Conservation (phyloP, 1,140 invertebrate species). For the Theocolax elegans region DNA sequence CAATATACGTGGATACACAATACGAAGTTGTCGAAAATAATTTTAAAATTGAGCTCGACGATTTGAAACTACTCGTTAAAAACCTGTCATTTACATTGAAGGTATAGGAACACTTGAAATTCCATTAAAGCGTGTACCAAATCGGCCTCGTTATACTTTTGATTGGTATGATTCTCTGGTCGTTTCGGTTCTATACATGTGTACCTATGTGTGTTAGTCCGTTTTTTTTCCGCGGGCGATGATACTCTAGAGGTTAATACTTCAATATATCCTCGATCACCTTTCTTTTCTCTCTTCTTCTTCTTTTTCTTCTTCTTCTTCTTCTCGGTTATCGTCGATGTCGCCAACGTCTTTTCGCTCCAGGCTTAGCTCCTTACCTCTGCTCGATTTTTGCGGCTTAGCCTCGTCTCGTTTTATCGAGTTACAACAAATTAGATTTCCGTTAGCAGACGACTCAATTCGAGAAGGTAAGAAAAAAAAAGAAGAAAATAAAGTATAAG, state of each 20-base stretch:
- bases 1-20: no score
- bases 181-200: no score
- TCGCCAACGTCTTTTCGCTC: not conserved
- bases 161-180: constrained; percentile 7
- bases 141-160: constrained; percentile 13
- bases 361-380: constrained; percentile 7
- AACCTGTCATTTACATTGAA: not conserved
- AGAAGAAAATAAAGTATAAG: not conserved
- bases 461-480: not conserved
- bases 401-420: constrained; percentile 34
- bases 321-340: not conserved
- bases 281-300: not conserved
- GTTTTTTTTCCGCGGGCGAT: not conserved
- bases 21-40: no score
- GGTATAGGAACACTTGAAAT: not conserved
- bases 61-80: constrained; percentile 6
- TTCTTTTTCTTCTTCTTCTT: not conserved
- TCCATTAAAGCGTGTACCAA: not conserved
- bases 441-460: constrained; percentile 30
- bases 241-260: constrained; percentile 17
- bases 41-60: no score
- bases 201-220: no score
- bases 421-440: constrained; percentile 37
- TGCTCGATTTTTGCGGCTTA: constrained; percentile 33
- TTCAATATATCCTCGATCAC: constrained; percentile 27